These are phyloP conservation scores for Thumatha senex DNA, from an alignment of 2,888 invertebrate genomes.

Conservation along the genomic window DNA sequence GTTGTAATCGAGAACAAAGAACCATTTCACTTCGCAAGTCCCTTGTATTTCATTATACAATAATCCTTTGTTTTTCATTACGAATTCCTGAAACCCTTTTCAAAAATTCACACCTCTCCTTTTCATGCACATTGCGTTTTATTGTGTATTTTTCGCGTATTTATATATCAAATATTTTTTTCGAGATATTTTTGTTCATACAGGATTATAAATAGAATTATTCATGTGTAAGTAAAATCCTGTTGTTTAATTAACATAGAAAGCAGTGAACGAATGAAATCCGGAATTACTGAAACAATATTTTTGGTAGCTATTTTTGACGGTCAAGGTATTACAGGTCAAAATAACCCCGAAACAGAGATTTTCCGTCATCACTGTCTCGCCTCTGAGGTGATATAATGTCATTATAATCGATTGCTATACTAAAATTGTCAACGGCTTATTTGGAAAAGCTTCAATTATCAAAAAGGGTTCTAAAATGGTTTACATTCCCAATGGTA, in stretches of 20 bases:
- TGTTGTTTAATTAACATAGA: slow-evolving; percentile 14
- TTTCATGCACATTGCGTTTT: slow-evolving; percentile 37
- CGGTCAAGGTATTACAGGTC: no score
- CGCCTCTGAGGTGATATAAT: no score
- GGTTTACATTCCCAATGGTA: no score
- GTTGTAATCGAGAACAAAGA: slow-evolving; percentile 26
- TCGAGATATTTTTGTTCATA: slow-evolving; percentile 5
- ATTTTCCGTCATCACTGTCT: no score
- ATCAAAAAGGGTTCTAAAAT: no score
- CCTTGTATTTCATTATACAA: slow-evolving; percentile 30
- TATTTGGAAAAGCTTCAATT: no score
- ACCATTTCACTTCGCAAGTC: slow-evolving; percentile 24
- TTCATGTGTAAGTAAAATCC: slow-evolving; percentile 5
- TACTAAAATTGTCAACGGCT: no score
- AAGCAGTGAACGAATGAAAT: slow-evolving; percentile 13
- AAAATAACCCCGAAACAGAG: no score
- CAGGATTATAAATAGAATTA: slow-evolving; percentile 14
- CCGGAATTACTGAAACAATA: slow-evolving; percentile 12
- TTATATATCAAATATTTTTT: slow-evolving; percentile 38
- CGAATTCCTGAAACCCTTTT: slow-evolving; percentile 34
- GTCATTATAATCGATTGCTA: no score
- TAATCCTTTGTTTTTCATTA: slow-evolving; percentile 37
- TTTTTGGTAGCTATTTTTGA: slow-evolving; percentile 3
- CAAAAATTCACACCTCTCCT: slow-evolving; percentile 37
- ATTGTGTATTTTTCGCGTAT: no score